phyloP scores from a whole-genome alignment of 2,888 invertebrate species.

The Cheilosia variabilis region DNA sequence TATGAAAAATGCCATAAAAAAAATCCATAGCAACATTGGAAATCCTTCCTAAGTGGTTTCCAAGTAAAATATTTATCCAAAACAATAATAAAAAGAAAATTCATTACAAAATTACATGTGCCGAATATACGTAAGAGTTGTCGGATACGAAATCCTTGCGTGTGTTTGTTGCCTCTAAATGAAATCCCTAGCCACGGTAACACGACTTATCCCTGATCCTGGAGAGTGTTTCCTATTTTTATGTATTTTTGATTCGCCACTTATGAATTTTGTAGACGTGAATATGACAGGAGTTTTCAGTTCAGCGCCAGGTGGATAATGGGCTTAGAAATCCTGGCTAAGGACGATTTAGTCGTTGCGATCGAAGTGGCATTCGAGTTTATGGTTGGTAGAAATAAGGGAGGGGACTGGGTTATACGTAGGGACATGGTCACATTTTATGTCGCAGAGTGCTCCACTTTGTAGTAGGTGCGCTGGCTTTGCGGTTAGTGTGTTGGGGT shows the following conservation, averaged over 20 bases:
- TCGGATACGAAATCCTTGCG: slow-evolving; percentile 1
- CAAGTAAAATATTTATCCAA: not conserved
- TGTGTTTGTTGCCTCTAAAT: not conserved
- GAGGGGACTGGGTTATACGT: too few species aligned
- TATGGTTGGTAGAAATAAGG: too few species aligned
- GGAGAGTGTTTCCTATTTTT: not conserved
- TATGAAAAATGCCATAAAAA: not conserved
- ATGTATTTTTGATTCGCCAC: not conserved
- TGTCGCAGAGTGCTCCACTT: too few species aligned
- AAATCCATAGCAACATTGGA: not conserved
- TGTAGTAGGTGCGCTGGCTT: too few species aligned
- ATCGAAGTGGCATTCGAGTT: too few species aligned
- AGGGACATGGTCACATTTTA: too few species aligned
- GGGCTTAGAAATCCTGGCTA: too few species aligned
- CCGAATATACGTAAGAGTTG: not conserved
- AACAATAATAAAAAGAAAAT: not conserved
- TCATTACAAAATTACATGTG: not conserved
- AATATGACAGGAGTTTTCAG: too few species aligned
- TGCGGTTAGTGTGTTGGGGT: too few species aligned
- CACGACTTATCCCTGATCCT: not conserved
- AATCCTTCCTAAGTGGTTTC: slow-evolving; percentile 6
- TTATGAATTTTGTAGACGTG: too few species aligned
- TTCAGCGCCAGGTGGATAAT: too few species aligned
- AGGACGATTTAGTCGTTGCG: too few species aligned
- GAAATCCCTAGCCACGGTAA: not conserved